Conservation (phyloP, 2,888 invertebrate species). For the Cosmopolites sordidus region DNA sequence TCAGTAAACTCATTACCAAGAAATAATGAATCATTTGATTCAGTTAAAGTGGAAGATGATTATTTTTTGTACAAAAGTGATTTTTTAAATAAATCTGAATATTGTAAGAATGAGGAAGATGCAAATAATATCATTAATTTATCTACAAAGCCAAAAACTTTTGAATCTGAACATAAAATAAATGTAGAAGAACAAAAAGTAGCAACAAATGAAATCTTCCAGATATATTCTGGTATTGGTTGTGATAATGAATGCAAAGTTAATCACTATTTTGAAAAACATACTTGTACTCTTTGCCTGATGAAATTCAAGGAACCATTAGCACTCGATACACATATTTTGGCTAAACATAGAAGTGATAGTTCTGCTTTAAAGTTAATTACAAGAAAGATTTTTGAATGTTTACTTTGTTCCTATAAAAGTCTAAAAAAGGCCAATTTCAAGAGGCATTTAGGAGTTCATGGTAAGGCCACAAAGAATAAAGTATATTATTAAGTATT, state of each 20-base stretch:
- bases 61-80: too few relatives aligned
- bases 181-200: not conserved
- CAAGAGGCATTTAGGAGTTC: slow-evolving; percentile 6
- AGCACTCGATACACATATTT: slow-evolving; percentile 6
- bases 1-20: too few relatives aligned
- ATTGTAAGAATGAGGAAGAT: too few relatives aligned
- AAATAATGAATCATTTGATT: too few relatives aligned
- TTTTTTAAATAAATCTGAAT: too few relatives aligned
- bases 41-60: too few relatives aligned
- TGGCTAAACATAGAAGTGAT: slow-evolving; percentile 5
- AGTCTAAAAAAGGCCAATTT: slow-evolving; percentile 5
- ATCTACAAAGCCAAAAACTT: too few relatives aligned
- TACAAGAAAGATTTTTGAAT: slow-evolving; percentile 4
- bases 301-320: slow-evolving; percentile 4
- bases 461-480: too few relatives aligned
- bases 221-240: too few relatives aligned
- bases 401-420: slow-evolving; percentile 6
- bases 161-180: too few relatives aligned
- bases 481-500: not conserved
- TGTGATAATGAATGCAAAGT: too few relatives aligned
- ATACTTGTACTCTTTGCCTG: slow-evolving; percentile 1
- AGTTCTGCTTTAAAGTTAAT: slow-evolving; percentile 3
- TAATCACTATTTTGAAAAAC: not conserved
- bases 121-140: too few relatives aligned
- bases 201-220: not conserved